Evolutionary conservation across 2,888 invertebrate species (phyloP), one percentile per base, ranked within the genome.

Genomic region (Piscicola geometra): DNA sequence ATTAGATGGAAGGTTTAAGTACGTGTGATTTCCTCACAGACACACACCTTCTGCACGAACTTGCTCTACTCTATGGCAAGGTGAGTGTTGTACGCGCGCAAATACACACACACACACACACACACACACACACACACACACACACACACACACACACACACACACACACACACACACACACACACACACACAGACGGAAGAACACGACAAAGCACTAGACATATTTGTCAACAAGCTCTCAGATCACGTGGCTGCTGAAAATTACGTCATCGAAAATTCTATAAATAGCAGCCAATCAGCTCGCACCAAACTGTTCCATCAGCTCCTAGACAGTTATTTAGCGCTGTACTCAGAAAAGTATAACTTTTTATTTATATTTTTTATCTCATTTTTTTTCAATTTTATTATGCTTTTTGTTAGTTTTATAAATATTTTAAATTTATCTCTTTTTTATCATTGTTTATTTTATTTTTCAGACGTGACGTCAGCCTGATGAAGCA

Each of bases 201-300:
- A 56, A 56, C 60, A 56, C 60, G 60, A 56, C 60, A 56, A 56
- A 56, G 60, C 60, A 15, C 21, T 56, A 9, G 60, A 56, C 60
- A 56, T 56, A 18, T 25, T 56, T 3, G 60, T 25, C 60, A 56
- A 56, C 25, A 56, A 56, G n/a, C 60, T 56, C 25, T 56, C 60
- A 56, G 60, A 56, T 56, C n/a, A 56, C 60, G 9, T n/a, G n/a
- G 60, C 60, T 25, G 60, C 60, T 21, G 60, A 56, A n/a, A 25
- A 56, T 25, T 56, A 56, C n/a, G 60, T 56, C 60, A 56, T 56
- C n/a, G 25, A 56, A 3, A 56, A 56, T 56, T 56, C 60, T 25
- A 56, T 18, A 56, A 56, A 56, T 56, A 56, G 60, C 12, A 56
- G n/a, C 60, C 60, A 56, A 56, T 56, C 60, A 25, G 9, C 9